Conservation (phyloP, 2,797 vertebrate genomes). For the Pseudochirops cupreus region DNA sequence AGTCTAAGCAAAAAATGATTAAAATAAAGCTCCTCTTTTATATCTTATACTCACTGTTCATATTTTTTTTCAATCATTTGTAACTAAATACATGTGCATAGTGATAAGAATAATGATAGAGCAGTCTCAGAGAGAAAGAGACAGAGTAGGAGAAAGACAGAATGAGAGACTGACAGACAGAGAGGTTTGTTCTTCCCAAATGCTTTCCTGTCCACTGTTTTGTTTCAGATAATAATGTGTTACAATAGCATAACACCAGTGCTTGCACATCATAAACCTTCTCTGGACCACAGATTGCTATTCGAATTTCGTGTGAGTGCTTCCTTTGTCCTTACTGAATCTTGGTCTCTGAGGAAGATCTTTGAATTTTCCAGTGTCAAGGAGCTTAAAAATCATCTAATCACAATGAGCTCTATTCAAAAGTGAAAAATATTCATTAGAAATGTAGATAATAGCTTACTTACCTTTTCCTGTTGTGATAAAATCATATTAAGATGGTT, state of each 20-base stretch:
- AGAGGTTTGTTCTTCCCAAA: not conserved
- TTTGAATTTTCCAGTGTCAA: not conserved
- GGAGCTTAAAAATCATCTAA: not conserved
- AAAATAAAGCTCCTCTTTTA: not conserved
- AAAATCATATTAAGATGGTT: not conserved
- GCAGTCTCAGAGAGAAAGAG: too few species aligned
- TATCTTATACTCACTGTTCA: not conserved
- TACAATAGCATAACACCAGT: not conserved
- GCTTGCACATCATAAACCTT: not conserved
- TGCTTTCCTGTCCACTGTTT: not conserved
- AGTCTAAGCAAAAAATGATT: not conserved
- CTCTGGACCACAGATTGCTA: not conserved
- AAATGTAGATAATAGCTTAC: not conserved
- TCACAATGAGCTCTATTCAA: not conserved
- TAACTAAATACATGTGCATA: too few species aligned
- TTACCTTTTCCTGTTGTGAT: not conserved
- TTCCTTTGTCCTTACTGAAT: not conserved
- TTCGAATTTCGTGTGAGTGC: not conserved
- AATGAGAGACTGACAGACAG: too few species aligned
- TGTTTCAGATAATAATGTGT: not conserved
- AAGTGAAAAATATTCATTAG: not conserved
- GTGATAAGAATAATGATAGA: too few species aligned
- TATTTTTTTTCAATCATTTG: not conserved
- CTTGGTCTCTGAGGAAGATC: not conserved
- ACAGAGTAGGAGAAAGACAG: too few species aligned